Conservation (phyloP, 2,888 invertebrate genomes). For the Tuberolachnus salignus region DNA sequence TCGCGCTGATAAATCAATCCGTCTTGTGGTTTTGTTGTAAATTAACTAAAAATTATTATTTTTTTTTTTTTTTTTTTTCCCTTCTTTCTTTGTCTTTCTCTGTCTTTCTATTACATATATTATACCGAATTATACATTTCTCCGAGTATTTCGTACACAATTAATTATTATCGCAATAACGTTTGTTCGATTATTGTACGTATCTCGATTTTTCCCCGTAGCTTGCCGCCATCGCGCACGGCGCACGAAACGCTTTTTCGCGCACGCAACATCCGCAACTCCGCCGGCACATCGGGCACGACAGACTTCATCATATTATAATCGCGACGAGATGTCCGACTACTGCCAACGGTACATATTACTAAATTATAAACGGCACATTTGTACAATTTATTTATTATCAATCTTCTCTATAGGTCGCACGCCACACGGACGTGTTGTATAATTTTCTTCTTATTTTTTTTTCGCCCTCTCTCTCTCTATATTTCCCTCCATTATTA, state of each 20-base stretch:
- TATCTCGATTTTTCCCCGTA: neutral
- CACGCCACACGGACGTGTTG: neutral
- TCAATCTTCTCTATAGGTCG: neutral
- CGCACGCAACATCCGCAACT: too few species aligned
- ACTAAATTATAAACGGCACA: neutral
- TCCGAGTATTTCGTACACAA: neutral
- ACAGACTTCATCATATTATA: too few species aligned
- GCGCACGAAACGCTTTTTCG: neutral
- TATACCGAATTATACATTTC: too few species aligned
- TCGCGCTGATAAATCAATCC: slow-evolving; percentile 27
- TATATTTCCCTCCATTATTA: neutral
- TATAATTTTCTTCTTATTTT: neutral
- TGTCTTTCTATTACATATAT: too few species aligned
- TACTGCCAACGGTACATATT: neutral
- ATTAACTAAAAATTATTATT: neutral
- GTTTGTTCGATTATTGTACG: neutral
- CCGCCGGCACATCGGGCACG: too few species aligned
- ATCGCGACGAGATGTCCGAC: neutral
- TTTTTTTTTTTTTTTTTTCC: neutral
- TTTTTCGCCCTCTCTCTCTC: neutral
- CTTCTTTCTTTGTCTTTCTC: too few species aligned
- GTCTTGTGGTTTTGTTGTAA: slow-evolving; percentile 17
- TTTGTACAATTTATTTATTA: neutral
- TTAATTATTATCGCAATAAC: neutral
- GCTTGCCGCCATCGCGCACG: neutral